Percentiles rank a stretch among this genome's conserved stretches.
Conservation (phyloP, 2,888 invertebrate species). For the Drosophila nigricruria region DNA sequence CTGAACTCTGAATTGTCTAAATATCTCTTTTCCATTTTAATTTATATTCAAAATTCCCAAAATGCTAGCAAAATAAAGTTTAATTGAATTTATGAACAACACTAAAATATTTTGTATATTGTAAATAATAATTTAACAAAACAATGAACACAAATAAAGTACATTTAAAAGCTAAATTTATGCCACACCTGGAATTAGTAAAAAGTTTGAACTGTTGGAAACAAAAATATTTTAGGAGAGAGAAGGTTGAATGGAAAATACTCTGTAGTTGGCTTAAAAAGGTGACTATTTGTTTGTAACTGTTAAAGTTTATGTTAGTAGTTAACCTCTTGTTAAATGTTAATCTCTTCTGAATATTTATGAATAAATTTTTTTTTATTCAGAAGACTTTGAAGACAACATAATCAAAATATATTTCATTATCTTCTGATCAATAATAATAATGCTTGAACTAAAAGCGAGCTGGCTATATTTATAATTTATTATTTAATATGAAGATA, state of each 20-base stretch:
- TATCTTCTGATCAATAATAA: no score
- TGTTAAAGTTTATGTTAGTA: not conserved
- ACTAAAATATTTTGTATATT: constrained; percentile 14
- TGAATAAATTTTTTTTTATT: no score
- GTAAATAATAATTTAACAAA: not conserved
- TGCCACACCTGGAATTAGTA: constrained; percentile 22
- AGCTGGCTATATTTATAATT: not conserved
- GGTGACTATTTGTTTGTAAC: not conserved
- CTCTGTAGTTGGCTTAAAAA: not conserved
- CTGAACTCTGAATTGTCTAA: not conserved
- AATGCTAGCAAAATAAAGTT: constrained; percentile 26
- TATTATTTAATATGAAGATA: not conserved
- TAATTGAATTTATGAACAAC: constrained; percentile 30
- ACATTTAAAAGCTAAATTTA: constrained; percentile 20
- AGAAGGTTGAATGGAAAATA: not conserved
- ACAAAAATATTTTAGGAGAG: not conserved
- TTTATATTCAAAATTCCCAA: constrained; percentile 5
- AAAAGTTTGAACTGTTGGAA: not conserved
- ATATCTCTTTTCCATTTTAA: not conserved
- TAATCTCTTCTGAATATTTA: not conserved
- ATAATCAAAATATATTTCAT: no score
- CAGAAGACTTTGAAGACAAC: no score
- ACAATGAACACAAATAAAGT: constrained; percentile 18
- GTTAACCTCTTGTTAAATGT: not conserved
- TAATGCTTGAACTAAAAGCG: no score